Evolutionary conservation across 2,888 invertebrate genomes (phyloP).

Genomic region (Cantharis nigra): DNA sequence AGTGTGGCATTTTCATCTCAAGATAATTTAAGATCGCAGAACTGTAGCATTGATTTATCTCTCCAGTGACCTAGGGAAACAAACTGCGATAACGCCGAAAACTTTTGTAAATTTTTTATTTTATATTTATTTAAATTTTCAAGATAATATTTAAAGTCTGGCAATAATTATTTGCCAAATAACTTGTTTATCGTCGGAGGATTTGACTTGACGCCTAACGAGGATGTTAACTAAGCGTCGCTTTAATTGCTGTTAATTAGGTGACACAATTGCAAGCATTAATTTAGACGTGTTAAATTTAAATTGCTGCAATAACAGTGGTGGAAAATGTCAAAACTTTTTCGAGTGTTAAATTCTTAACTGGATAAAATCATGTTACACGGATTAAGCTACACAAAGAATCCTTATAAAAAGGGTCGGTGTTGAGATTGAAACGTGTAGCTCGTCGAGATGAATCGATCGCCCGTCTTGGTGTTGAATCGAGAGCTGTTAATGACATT

Average conservation of each 20-base stretch:
- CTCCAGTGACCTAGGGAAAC: neutral
- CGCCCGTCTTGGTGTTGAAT: slow-evolving; percentile 1
- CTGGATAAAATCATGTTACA: neutral
- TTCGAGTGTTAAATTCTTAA: neutral
- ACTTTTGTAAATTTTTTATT: neutral
- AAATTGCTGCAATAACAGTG: neutral
- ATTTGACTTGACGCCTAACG: neutral
- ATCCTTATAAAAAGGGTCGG: slow-evolving; percentile 9
- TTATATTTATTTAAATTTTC: too few species aligned
- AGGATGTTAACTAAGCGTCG: neutral
- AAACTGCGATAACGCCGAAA: neutral
- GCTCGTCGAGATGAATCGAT: slow-evolving; percentile 8
- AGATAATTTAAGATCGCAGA: neutral
- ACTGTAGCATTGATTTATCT: neutral
- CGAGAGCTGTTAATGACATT: slow-evolving; percentile 6
- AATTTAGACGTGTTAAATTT: neutral
- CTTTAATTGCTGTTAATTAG: neutral
- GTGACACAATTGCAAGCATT: neutral
- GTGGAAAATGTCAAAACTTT: neutral
- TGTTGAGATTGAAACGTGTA: slow-evolving; percentile 6
- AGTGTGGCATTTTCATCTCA: neutral
- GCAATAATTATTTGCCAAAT: too few species aligned
- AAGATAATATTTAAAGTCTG: too few species aligned
- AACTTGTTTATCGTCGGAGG: too few species aligned
- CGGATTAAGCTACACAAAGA: neutral